These are phyloP conservation scores for Athalia circularis DNA, from an alignment of 2,888 invertebrate genomes.

Conservation along the genomic window DNA sequence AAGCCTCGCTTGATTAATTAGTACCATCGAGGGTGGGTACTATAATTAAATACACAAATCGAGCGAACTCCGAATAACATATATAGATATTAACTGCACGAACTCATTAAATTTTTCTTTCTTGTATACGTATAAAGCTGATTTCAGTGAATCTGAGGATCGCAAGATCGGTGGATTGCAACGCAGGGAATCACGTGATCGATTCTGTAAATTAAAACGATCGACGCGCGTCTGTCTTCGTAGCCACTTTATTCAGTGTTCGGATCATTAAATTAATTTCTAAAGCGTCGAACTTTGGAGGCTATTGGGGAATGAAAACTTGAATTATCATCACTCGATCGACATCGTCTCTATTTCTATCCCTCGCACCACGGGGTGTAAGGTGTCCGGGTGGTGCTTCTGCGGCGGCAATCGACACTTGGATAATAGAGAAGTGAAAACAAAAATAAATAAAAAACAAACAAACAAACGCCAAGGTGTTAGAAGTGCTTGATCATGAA, in stretches of 20 bases:
- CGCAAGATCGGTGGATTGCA: neutral
- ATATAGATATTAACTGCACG: neutral
- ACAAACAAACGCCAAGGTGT: constrained; percentile 31
- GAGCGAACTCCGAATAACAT: constrained; percentile 4
- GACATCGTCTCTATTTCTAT: neutral
- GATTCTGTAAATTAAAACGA: neutral
- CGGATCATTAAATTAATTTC: constrained; percentile 23
- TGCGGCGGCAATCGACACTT: neutral
- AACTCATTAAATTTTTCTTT: neutral
- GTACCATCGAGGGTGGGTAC: constrained; percentile 43
- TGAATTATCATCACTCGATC: constrained; percentile 12
- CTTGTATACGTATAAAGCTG: neutral
- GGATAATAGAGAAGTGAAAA: neutral
- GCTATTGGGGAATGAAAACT: constrained; percentile 5
- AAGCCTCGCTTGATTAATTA: constrained; percentile 65
- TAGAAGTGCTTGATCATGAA: constrained; percentile 43
- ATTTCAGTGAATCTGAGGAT: neutral
- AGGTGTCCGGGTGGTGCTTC: constrained; percentile 17
- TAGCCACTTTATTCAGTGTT: neutral
- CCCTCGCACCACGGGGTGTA: neutral
- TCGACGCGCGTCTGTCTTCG: no score
- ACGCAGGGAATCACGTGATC: neutral
- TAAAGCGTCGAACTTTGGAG: constrained; percentile 24
- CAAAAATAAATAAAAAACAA: neutral
- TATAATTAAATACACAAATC: constrained; percentile 42